Percentiles rank a stretch among this genome's conserved stretches.
Evolutionary conservation across 2,113 vertebrate species (phyloP).

Genomic region (Aix galericulata): DNA sequence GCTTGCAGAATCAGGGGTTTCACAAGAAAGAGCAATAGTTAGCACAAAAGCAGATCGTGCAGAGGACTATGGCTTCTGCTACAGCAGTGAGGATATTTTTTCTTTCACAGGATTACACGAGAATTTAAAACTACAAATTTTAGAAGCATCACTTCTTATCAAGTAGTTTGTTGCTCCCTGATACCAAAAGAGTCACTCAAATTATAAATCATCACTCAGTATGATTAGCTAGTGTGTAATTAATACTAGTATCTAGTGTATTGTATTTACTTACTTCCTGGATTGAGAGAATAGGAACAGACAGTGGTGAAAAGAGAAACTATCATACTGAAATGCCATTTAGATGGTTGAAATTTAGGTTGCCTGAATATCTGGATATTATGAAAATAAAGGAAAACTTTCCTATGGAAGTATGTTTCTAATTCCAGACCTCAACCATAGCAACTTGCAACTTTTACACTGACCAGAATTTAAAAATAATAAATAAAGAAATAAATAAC

Average conservation of each 20-base stretch:
- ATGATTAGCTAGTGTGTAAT: neutral
- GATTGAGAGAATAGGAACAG: neutral
- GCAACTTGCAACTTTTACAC: conserved; percentile 25
- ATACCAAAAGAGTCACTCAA: neutral
- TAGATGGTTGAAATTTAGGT: conserved; percentile 1
- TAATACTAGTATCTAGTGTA: neutral
- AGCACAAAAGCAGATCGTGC: neutral
- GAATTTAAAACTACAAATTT: neutral
- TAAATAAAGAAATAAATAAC: neutral
- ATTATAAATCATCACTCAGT: neutral
- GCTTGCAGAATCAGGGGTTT: neutral
- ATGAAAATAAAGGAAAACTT: conserved; percentile 16
- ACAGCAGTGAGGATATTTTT: neutral
- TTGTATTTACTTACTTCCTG: neutral
- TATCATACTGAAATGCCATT: neutral
- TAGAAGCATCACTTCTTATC: neutral
- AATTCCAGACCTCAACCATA: conserved; percentile 46
- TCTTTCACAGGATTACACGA: neutral
- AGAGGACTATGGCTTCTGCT: neutral
- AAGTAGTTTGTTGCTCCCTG: neutral
- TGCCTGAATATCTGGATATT: conserved; percentile 41
- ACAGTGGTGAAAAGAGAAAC: neutral
- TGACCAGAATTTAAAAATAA: neutral
- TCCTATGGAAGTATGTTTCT: conserved; percentile 29
- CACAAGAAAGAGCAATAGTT: neutral